Conservation (phyloP, 2,888 invertebrate genomes). For the Apotomis betuletana region DNA sequence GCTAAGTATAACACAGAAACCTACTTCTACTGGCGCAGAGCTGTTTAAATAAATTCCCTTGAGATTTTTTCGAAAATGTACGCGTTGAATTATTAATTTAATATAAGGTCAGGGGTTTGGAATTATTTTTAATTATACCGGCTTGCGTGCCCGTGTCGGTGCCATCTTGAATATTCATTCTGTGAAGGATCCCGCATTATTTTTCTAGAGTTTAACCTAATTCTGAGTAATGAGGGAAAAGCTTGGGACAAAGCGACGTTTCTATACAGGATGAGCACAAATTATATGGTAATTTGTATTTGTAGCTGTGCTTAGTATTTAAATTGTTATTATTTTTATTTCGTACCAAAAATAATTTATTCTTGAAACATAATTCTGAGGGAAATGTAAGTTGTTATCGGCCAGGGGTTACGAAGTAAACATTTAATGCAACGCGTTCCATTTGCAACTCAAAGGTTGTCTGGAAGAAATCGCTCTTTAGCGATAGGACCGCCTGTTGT, state of each 20-base stretch:
- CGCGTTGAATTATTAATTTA: conserved; percentile 57
- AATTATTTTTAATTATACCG: conserved; percentile 74
- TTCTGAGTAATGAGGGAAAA: conserved; percentile 70
- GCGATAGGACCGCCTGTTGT: no score
- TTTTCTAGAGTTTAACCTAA: conserved; percentile 72
- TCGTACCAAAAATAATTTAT: not conserved
- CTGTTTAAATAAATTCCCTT: conserved; percentile 8
- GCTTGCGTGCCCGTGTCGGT: conserved; percentile 50
- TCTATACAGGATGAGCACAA: conserved; percentile 54
- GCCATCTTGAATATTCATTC: conserved; percentile 72
- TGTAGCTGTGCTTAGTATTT: conserved; percentile 6
- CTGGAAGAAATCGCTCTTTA: no score
- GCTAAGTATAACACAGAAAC: conserved; percentile 7
- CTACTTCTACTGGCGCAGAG: not conserved
- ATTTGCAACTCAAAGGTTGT: no score
- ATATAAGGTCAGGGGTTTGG: conserved; percentile 55
- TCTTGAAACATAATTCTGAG: no score
- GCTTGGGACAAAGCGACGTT: conserved; percentile 46
- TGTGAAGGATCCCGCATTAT: conserved; percentile 64
- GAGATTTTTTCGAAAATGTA: conserved; percentile 44
- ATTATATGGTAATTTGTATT: conserved; percentile 56
- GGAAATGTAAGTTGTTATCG: no score
- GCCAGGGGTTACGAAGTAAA: no score
- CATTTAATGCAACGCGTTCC: no score
- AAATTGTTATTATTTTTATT: conserved; percentile 5